These are phyloP conservation scores for Psophia crepitans DNA, from an alignment of 2,113 vertebrate species.

Conservation along the genomic window DNA sequence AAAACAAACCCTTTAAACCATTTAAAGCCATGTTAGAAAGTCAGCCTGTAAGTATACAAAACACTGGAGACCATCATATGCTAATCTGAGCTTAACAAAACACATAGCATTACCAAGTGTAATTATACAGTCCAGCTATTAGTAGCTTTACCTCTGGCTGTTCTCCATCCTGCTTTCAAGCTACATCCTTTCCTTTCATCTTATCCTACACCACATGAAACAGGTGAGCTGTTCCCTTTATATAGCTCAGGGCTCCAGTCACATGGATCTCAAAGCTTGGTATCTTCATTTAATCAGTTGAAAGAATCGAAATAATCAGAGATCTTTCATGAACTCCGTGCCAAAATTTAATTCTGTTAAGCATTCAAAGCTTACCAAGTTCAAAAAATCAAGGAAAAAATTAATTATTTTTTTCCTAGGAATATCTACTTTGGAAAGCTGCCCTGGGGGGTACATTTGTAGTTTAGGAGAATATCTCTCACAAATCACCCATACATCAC, in stretches of 20 bases:
- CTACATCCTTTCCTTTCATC: constrained; percentile 46
- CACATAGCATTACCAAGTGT: constrained; percentile 59
- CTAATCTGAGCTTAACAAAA: constrained; percentile 65
- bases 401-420: constrained; percentile 41
- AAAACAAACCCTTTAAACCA: background rate
- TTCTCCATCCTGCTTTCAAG: constrained; percentile 57
- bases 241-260: constrained; percentile 42
- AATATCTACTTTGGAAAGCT: constrained; percentile 55
- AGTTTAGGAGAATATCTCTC: constrained; percentile 31
- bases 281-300: constrained; percentile 64
- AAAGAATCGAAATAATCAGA: constrained; percentile 58
- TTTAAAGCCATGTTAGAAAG: background rate
- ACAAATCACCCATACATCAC: constrained; percentile 37
- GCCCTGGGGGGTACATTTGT: constrained; percentile 44
- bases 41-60: background rate
- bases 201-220: constrained; percentile 60
- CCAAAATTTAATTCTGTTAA: constrained; percentile 52
- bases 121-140: constrained; percentile 69
- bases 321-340: constrained; percentile 46
- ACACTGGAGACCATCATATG: constrained; percentile 49
- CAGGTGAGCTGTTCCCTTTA: constrained; percentile 55
- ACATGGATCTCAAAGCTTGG: constrained; percentile 20
- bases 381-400: background rate
- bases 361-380: constrained; percentile 33
- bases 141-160: constrained; percentile 69